Base-by-base conservation (phyloP, 2,888 invertebrate species). In the Sminthurides aquaticus region DNA sequence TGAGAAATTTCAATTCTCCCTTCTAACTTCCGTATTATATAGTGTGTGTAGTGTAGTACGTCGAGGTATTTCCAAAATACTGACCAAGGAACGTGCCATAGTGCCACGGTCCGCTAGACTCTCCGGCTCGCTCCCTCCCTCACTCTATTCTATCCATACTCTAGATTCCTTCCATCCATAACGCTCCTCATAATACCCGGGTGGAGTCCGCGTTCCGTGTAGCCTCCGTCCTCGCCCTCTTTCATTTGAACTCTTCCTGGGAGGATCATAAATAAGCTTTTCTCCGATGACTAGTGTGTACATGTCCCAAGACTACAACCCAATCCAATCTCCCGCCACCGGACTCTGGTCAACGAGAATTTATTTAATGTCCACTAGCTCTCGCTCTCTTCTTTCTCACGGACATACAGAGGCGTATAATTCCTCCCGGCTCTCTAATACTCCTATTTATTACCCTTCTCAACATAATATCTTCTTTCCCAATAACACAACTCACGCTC, bases 221-320 rank as follows among this genome's bases (percentile, higher is more conserved):
- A 5, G 15, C 43, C 8, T 34, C 43, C 43, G 5, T 11, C 43
- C 43, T 5, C 5, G 8, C 15, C 43, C 43, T 5, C 43, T 5
- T 57, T 52, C 48, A 57, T 57, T 61, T 63, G 57, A 63, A 63
- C 63, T 63, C 63, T 63, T 63, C 63, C 63, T 58, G 28, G 34
- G 57, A 57, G 63, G 63, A 63, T 63, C 63, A 63, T 63, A 63
- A 63, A 63, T 63, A 63, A 63, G 63, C 49, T 48, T 49, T 27
- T 57, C 57, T 57, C 63, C 49, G 63, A 63, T 63, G 63, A 63
- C 63, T 63, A 52, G 57, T 63, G 26, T 34, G 43, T 34, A 34
- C 43, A 34, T 34, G 43, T 34, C 43, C 43, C 43, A 34, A 15
- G 43, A 34, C 43, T 34, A 34, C 43, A 34, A 34, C 8, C 43